Percentiles rank a stretch among this genome's conserved stretches.
phyloP scores from a whole-genome alignment of 2,113 vertebrate genomes.

The Microtus oregoni region DNA sequence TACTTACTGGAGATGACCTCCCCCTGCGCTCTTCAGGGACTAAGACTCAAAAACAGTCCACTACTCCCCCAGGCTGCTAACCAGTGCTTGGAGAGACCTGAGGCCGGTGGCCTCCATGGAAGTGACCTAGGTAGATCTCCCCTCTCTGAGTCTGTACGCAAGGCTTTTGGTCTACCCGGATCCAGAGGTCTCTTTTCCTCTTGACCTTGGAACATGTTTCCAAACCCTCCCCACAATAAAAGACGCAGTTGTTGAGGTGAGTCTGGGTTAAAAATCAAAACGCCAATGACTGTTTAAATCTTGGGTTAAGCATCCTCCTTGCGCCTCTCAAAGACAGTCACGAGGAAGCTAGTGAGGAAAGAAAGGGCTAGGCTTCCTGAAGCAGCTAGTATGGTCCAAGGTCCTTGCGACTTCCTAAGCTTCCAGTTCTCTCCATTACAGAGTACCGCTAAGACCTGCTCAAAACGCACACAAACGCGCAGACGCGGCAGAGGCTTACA shows the following conservation, averaged over 20 bases:
- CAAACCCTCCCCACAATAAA: too few relatives aligned
- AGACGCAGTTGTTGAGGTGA: background rate
- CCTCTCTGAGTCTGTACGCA: background rate
- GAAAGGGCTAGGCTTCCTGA: background rate
- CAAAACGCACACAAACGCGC: background rate
- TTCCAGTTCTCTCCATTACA: background rate
- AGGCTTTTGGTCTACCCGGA: background rate
- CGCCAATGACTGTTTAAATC: background rate
- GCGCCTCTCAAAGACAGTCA: fast-evolving
- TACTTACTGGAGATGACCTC: background rate
- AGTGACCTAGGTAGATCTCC: background rate
- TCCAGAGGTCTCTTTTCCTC: background rate
- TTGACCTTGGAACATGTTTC: conserved; percentile 3
- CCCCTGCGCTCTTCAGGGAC: background rate
- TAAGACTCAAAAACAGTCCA: background rate
- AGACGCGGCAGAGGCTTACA: too few relatives aligned
- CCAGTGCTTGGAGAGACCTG: background rate
- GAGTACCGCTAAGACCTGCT: background rate
- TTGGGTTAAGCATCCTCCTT: background rate
- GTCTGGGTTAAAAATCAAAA: background rate
- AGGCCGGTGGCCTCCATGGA: background rate
- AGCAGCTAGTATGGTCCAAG: background rate
- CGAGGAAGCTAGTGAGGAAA: too few relatives aligned
- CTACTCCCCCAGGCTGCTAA: fast-evolving
- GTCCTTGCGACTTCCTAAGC: background rate